phyloP scores from a whole-genome alignment of 2,113 vertebrate species.

The Forbesichthys papilliferus region DNA sequence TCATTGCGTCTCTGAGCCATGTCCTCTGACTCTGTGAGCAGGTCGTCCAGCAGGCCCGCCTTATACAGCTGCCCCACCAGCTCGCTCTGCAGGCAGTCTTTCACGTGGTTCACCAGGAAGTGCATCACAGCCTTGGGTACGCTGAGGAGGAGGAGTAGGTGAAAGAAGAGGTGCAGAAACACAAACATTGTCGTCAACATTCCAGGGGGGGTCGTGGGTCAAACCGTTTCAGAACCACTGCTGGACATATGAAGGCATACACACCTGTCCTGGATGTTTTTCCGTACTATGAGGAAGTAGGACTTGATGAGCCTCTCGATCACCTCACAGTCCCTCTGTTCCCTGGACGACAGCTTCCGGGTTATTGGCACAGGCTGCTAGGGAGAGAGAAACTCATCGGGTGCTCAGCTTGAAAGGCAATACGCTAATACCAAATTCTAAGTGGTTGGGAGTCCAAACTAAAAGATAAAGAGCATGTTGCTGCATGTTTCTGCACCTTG shows the following conservation, averaged over 20 bases:
- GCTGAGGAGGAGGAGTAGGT: conserved; percentile 72
- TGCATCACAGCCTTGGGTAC: conserved; percentile 99
- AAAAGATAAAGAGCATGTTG: no score
- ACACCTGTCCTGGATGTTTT: conserved; percentile 99
- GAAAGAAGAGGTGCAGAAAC: not conserved
- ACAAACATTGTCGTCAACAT: not conserved
- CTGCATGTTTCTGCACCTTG: no score
- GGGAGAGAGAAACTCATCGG: conserved; percentile 3
- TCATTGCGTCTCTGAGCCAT: conserved; percentile 98
- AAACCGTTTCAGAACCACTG: not conserved
- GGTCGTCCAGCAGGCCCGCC: conserved; percentile 87
- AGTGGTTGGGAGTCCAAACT: no score
- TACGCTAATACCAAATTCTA: no score
- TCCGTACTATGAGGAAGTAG: conserved; percentile 97
- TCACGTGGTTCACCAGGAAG: conserved; percentile 98
- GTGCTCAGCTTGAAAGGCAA: no score
- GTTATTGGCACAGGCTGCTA: conserved; percentile 94
- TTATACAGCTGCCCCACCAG: conserved; percentile 97
- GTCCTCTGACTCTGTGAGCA: conserved; percentile 97
- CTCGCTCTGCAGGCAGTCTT: conserved; percentile 97
- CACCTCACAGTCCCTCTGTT: conserved; percentile 97
- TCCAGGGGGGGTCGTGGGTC: no score
- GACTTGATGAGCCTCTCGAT: conserved; percentile 98
- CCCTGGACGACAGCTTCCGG: conserved; percentile 92
- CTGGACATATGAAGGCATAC: not conserved